Evolutionary conservation across 2,113 vertebrate species (phyloP).

Genomic region (Urocitellus parryii): DNA sequence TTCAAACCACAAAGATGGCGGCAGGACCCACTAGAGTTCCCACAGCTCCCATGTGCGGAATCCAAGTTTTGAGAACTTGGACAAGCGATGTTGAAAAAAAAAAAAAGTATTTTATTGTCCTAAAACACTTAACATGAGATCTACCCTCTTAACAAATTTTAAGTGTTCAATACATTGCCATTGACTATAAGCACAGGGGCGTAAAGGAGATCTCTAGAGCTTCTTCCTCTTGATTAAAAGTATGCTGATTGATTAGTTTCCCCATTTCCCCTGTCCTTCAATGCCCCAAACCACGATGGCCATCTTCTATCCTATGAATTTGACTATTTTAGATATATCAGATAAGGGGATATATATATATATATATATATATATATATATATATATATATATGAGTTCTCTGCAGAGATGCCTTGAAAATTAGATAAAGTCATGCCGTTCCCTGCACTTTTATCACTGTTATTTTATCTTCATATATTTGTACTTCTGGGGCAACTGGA

Average conservation of each 20-base stretch:
- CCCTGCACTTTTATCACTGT: too few species aligned
- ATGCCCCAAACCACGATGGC: too few species aligned
- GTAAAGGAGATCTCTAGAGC: too few species aligned
- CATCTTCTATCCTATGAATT: background rate
- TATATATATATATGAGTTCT: too few species aligned
- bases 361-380: too few species aligned
- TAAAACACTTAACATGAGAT: background rate
- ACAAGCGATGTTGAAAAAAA: background rate
- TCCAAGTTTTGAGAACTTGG: background rate
- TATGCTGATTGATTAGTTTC: rapidly evolving
- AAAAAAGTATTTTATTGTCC: background rate
- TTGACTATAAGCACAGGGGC: rapidly evolving
- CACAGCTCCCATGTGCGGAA: background rate
- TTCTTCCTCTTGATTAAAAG: background rate
- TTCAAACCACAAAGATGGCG: rapidly evolving
- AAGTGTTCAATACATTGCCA: background rate
- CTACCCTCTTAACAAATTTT: background rate
- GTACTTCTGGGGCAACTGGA: rapidly evolving
- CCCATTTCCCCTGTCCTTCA: background rate
- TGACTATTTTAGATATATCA: background rate
- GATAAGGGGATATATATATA: too few species aligned
- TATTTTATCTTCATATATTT: background rate
- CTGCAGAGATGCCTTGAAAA: background rate
- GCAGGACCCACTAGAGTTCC: too few species aligned
- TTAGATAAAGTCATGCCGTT: background rate